These are phyloP conservation scores for Deroptyus accipitrinus DNA, from an alignment of 2,113 vertebrate genomes.

Conservation along the genomic window DNA sequence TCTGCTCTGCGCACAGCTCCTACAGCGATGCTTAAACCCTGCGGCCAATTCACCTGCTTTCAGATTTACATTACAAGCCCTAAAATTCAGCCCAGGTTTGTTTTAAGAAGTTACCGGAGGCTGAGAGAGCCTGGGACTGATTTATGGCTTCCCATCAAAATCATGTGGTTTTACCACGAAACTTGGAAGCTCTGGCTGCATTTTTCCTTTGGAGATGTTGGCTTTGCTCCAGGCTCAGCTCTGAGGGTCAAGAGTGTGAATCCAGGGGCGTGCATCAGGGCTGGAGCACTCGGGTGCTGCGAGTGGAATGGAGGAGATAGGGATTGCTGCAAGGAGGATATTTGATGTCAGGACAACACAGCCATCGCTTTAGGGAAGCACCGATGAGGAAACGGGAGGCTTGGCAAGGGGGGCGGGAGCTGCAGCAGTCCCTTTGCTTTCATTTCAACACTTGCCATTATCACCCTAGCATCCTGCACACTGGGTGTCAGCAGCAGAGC, in stretches of 20 bases:
- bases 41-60: slow-evolving; percentile 30
- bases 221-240: neutral
- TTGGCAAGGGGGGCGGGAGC: neutral
- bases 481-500: neutral
- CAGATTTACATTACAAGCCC: slow-evolving; percentile 21
- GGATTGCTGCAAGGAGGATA: neutral
- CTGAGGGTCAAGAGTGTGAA: neutral
- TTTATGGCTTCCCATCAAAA: slow-evolving; percentile 63
- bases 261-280: neutral
- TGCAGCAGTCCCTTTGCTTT: neutral
- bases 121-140: slow-evolving; percentile 47
- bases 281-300: neutral
- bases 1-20: accelerated
- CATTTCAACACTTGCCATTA: slow-evolving; percentile 8
- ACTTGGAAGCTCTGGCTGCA: slow-evolving; percentile 51
- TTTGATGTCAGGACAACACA: neutral
- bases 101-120: slow-evolving; percentile 28
- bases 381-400: neutral
- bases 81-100: slow-evolving; percentile 52
- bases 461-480: neutral
- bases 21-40: neutral
- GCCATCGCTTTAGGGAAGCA: neutral
- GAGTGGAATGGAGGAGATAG: neutral
- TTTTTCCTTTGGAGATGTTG: slow-evolving; percentile 52
- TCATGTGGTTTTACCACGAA: slow-evolving; percentile 38